Conservation (phyloP, 2,797 vertebrate genomes). For the Lerista edwardsae region DNA sequence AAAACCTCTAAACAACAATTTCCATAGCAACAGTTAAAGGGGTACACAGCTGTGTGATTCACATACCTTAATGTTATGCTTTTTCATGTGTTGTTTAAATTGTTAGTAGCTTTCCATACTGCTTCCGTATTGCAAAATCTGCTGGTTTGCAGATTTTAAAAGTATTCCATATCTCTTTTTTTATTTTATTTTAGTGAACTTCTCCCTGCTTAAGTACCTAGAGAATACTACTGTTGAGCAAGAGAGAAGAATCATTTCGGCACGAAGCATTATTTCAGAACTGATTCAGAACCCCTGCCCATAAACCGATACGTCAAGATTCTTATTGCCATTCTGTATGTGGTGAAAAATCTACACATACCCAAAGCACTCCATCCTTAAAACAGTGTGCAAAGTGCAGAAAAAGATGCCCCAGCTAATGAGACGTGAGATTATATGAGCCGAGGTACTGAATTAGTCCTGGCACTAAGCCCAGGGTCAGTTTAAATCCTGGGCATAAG, state of each 20-base stretch:
- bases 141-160: neutral
- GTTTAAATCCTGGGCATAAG: neutral
- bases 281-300: neutral
- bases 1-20: constrained; percentile 35
- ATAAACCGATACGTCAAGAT: neutral
- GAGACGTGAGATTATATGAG: neutral
- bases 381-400: neutral
- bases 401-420: neutral
- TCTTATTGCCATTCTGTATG: neutral
- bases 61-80: constrained; percentile 12
- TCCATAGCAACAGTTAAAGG: constrained; percentile 55
- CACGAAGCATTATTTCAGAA: neutral
- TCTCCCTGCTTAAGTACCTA: neutral
- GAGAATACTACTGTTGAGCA: neutral
- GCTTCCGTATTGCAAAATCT: neutral
- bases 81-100: constrained; percentile 42
- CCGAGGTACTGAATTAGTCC: neutral
- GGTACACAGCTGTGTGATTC: constrained; percentile 33
- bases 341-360: neutral
- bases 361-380: neutral
- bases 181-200: neutral
- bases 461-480: neutral
- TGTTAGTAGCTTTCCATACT: constrained; percentile 6
- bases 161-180: neutral
- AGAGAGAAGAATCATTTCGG: neutral